Evolutionary conservation across 1,140 invertebrate genomes (phyloP).

Genomic region (Zophobas morio): DNA sequence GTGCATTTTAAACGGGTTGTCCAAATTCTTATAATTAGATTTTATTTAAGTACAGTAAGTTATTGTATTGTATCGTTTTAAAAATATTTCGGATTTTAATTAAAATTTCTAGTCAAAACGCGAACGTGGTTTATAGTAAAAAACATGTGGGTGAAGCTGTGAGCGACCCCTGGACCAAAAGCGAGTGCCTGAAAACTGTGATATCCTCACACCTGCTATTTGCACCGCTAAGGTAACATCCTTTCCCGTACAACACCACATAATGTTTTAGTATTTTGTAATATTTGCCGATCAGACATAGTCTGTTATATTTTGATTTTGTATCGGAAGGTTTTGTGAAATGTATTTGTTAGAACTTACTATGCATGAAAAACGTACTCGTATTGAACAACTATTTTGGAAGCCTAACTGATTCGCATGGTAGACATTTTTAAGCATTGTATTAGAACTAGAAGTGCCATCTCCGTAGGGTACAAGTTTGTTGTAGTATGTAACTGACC

Average conservation of each 20-base stretch:
- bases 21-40: neutral
- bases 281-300: conserved; percentile 48
- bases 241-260: conserved; percentile 49
- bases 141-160: conserved; percentile 37
- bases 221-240: conserved; percentile 61
- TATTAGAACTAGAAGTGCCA: conserved; percentile 64
- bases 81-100: conserved; percentile 4
- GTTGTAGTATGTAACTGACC: conserved; percentile 66
- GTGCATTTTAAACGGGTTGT: neutral
- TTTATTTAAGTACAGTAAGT: neutral
- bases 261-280: conserved; percentile 51
- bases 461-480: conserved; percentile 58
- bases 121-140: conserved; percentile 9
- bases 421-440: conserved; percentile 62
- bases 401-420: conserved; percentile 64
- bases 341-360: conserved; percentile 52
- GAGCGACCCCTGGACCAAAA: conserved; percentile 60
- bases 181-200: conserved; percentile 67
- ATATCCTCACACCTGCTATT: conserved; percentile 65
- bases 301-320: conserved; percentile 50
- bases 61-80: neutral
- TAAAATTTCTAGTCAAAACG: conserved; percentile 31
- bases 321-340: conserved; percentile 47
- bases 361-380: conserved; percentile 49
- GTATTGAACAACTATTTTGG: conserved; percentile 55